phyloP scores from a whole-genome alignment of 2,888 invertebrate species.

The Blera fallax region DNA sequence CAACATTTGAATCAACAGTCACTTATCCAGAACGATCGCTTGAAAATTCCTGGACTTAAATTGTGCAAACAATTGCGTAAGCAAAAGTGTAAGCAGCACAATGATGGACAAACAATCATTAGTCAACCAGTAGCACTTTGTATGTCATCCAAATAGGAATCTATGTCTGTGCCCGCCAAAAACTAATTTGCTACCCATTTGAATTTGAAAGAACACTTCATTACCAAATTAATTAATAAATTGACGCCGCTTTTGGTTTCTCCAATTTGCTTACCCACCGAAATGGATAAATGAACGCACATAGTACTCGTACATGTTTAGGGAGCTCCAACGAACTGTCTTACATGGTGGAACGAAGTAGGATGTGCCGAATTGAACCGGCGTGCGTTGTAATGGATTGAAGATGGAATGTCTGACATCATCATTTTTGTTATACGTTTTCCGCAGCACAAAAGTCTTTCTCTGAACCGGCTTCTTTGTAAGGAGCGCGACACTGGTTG shows the following conservation, averaged over 20 bases:
- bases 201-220: constrained; percentile 50
- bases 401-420: constrained; percentile 61
- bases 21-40: neutral
- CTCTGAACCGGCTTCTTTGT: neutral
- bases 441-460: neutral
- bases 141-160: neutral
- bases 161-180: neutral
- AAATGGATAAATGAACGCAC: neutral
- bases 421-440: constrained; percentile 21
- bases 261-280: constrained; percentile 28
- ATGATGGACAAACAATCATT: constrained; percentile 15
- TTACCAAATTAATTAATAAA: constrained; percentile 66
- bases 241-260: constrained; percentile 52
- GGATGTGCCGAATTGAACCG: constrained; percentile 32
- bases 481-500: constrained; percentile 24
- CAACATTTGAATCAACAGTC: constrained; percentile 27
- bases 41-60: constrained; percentile 1
- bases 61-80: constrained; percentile 42
- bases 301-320: constrained; percentile 1
- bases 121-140: constrained; percentile 3
- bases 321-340: constrained; percentile 24
- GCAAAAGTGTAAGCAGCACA: neutral
- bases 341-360: constrained; percentile 14
- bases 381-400: constrained; percentile 28
- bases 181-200: constrained; percentile 16